Base-by-base conservation (phyloP, 1,140 invertebrate genomes). In the Drosophila sucinea region DNA sequence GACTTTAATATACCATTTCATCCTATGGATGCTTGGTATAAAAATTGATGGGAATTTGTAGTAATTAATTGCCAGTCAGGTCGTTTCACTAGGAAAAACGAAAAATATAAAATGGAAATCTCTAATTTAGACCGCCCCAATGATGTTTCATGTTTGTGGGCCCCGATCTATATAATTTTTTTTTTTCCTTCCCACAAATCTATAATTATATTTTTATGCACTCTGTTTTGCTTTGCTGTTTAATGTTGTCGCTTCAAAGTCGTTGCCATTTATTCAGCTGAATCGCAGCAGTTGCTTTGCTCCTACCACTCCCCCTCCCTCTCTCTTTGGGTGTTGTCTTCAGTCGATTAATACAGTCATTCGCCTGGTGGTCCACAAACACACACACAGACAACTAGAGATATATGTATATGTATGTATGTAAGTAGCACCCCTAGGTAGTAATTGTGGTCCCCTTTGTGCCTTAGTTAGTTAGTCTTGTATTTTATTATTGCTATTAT, bases 401-500 rank as follows among this genome's bases (percentile, higher is more conserved):
- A 61, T 35, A 27, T 40, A 65, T 3, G 27, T 10, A 29, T 23
- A n/a, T 27, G 57, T 11, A 25, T 17, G 17, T 44, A 23, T 44
- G 17, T 44, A 44, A 17, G 44, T 47, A 47, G 44, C 44, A 47
- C 54, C 54, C 54, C 10, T 57, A 35, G 56, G 17, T 32, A 35
- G 54, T 30, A 35, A 25, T 58, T 58, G 10, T 47, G 54, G 38
- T 55, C 62, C 68, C 64, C 54, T 41, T 40, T 67, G 8, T 51
- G 44, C 25, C 25, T 51, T 51, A 51, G 44, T 76, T 57, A 58
- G 51, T 65, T 62, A 63, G 51, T 38, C 51, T 75, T 58, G 66
- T 73, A 71, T 78, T 81, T 75, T 66, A 84, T 80, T 83, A 82
- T 73, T 67, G 65, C 65, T 65, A 81, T 78, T 77, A 78, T 74